These are phyloP conservation scores for Sepiola atlantica DNA, from an alignment of 2,888 invertebrate genomes.

Conservation along the genomic window DNA sequence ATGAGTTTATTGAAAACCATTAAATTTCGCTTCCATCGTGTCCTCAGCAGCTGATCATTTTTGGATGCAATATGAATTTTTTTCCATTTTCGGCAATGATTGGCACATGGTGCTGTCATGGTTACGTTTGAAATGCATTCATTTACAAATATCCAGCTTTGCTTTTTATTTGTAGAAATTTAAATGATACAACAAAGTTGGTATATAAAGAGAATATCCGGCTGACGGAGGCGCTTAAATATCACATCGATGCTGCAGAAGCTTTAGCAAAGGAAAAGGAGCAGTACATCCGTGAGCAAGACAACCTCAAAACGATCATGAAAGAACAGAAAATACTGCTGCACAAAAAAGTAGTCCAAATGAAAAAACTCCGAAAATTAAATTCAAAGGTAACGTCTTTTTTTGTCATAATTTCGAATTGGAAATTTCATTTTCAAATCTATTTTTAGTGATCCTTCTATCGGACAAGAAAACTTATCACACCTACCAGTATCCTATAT, in stretches of 20 bases:
- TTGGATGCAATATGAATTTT: too few species aligned
- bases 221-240: constrained; percentile 70
- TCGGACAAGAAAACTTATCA: too few species aligned
- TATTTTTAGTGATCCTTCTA: too few species aligned
- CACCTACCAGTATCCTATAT: too few species aligned
- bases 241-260: constrained; percentile 72
- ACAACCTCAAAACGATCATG: constrained; percentile 66
- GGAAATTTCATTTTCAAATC: neutral
- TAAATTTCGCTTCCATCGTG: too few species aligned
- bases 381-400: neutral
- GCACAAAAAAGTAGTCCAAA: constrained; percentile 70
- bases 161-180: constrained; percentile 61
- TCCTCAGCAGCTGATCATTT: too few species aligned
- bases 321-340: constrained; percentile 71
- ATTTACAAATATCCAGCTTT: too few species aligned
- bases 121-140: too few species aligned
- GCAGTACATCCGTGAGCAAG: constrained; percentile 66
- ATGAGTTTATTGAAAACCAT: too few species aligned
- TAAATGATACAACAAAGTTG: constrained; percentile 74
- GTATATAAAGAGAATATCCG: constrained; percentile 75
- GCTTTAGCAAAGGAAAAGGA: constrained; percentile 66
- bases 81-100: too few species aligned
- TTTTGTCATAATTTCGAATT: neutral
- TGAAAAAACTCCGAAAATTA: constrained; percentile 64
- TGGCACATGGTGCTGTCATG: too few species aligned